Conservation (phyloP, 2,888 invertebrate species). For the Fragum whitleyi region DNA sequence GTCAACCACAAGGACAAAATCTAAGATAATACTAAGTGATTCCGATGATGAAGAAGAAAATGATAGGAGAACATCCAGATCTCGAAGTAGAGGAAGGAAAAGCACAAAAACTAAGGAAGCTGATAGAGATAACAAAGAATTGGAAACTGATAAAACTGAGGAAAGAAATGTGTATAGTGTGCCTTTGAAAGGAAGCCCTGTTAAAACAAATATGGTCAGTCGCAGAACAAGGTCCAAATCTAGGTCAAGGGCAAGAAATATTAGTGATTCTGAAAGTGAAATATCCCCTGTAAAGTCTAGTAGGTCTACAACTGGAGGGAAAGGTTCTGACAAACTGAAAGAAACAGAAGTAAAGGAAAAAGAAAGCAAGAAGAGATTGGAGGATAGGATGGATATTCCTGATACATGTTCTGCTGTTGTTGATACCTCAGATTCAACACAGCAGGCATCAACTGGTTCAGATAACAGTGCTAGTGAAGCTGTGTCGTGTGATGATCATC, state of each 20-base stretch:
- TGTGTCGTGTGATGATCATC: too few species aligned
- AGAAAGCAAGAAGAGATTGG: too few species aligned
- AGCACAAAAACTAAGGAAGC: not conserved
- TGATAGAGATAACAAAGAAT: not conserved
- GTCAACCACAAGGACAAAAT: conserved; percentile 17
- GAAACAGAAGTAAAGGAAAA: too few species aligned
- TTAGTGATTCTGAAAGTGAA: not conserved
- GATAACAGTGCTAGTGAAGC: too few species aligned
- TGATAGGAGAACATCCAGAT: conserved; percentile 32
- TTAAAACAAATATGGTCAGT: not conserved
- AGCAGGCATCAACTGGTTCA: too few species aligned
- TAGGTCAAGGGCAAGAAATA: not conserved
- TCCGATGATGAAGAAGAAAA: conserved; percentile 8
- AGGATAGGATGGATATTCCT: too few species aligned
- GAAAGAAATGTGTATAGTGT: not conserved
- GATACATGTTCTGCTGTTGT: too few species aligned
- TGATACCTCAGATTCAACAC: too few species aligned
- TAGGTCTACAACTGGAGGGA: too few species aligned
- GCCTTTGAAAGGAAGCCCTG: conserved; percentile 1
- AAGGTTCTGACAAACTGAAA: too few species aligned
- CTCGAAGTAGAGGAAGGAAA: conserved; percentile 25
- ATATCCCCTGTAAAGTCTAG: not conserved
- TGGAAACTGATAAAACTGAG: not conserved
- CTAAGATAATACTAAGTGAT: conserved; percentile 5
- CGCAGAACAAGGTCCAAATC: not conserved